These are phyloP conservation scores for Orius insidiosus DNA, from an alignment of 1,140 invertebrate genomes.

Conservation along the genomic window DNA sequence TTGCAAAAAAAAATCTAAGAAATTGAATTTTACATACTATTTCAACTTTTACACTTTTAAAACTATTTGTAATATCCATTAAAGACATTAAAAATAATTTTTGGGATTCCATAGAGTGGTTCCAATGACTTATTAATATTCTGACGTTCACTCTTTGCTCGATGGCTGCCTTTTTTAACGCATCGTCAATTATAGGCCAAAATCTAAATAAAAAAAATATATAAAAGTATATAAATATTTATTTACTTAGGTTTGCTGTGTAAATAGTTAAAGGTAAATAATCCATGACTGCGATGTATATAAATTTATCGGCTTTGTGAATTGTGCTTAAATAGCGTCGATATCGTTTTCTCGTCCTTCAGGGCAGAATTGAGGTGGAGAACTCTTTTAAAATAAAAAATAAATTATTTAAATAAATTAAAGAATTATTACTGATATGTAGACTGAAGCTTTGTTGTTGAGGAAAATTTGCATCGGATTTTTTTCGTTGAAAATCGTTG, in stretches of 20 bases:
- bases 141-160: conserved; percentile 58
- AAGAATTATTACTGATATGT: conserved; percentile 15
- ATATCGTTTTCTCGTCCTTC: conserved; percentile 66
- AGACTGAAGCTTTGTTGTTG: conserved; percentile 9
- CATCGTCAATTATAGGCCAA: conserved; percentile 87
- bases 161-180: conserved; percentile 61
- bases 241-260: conserved; percentile 39
- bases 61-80: conserved; percentile 42
- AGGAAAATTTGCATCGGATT: conserved; percentile 32
- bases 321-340: conserved; percentile 72
- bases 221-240: background rate
- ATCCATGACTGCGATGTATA: conserved; percentile 94
- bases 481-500: conserved; percentile 54
- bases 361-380: conserved; percentile 72
- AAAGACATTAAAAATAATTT: conserved; percentile 68
- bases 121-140: conserved; percentile 77
- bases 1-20: conserved; percentile 9
- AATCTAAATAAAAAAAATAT: conserved; percentile 34
- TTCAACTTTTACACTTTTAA: conserved; percentile 52
- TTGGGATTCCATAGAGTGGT: conserved; percentile 58
- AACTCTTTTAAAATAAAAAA: conserved; percentile 45
- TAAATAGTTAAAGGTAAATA: conserved; percentile 69
- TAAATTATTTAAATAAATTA: conserved; percentile 1
- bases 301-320: conserved; percentile 58
- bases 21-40: conserved; percentile 44